These are phyloP conservation scores for Hapalemur alaotrensis DNA, from an alignment of 2,797 vertebrate genomes.

Conservation along the genomic window DNA sequence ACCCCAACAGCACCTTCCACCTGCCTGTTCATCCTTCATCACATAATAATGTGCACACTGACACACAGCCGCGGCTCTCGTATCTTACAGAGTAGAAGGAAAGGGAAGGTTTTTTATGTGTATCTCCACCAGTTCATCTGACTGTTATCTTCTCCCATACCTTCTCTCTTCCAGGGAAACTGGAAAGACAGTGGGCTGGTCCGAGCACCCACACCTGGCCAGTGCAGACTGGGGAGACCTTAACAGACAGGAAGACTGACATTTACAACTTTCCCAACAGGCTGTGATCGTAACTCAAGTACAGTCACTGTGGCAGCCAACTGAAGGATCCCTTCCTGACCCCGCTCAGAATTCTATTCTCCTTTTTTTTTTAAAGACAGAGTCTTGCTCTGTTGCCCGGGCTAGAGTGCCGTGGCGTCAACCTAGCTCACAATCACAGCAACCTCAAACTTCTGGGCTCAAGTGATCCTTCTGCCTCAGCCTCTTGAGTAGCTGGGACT, in stretches of 20 bases:
- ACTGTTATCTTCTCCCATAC: neutral
- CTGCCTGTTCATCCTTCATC: neutral
- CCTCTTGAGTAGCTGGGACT: no score
- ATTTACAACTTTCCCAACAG: neutral
- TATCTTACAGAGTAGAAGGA: neutral
- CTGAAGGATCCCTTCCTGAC: neutral
- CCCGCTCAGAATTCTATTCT: neutral
- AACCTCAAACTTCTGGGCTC: no score
- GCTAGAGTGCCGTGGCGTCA: no score
- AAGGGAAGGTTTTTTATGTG: neutral
- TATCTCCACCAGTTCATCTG: neutral
- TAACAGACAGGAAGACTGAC: neutral
- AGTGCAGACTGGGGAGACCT: neutral
- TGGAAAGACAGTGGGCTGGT: neutral
- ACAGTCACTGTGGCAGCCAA: neutral
- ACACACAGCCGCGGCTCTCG: neutral
- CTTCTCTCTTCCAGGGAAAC: neutral
- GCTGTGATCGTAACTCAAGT: neutral
- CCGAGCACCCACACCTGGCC: neutral
- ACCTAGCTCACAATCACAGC: no score
- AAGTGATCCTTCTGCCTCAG: no score
- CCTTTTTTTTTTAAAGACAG: no score
- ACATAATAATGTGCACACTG: accelerated
- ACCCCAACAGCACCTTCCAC: neutral
- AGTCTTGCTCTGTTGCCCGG: no score